Base-by-base conservation (phyloP, 2,113 vertebrate species). In the Bostrychus sinensis region DNA sequence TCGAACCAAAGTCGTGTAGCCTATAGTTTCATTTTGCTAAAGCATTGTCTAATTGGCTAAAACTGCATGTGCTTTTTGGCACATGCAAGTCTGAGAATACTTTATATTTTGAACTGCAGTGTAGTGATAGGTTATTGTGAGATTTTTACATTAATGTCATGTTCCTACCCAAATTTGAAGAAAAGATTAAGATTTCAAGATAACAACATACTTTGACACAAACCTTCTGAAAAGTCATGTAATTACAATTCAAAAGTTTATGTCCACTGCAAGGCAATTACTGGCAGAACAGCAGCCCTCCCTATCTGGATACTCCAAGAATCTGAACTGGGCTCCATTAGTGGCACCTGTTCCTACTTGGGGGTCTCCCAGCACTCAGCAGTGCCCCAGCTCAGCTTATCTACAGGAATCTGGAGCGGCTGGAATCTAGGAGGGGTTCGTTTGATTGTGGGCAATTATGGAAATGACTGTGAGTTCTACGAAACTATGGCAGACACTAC, bases 311-410 rank as follows among this genome's bases (percentile, higher is more conserved):
- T 60, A 70, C 61, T 37, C 70, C 59, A 77, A 78, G 67, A 85
- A 88, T 81, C 81, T 87, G 76, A 86, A 86, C 89, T 88, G 81
- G 84, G 76, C 80, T 77, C 64, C 62, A 86, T 86, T 84, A 80
- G 78, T 66, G 62, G 86, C 90, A 92, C 92, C 91, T 92, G 91
- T 85, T 92, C 89, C 87, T 88, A 90, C 86, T 89, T 89, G 92
- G 90, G 91, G 91, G 90, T 91, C 87, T 79, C 73, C 45, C 48
- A 32, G 81, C 63, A 63, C 71, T 84, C 87, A 90, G 66, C 77
- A 87, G 77, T 87, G 84, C 81, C 74, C 76, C 61, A 38, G 80
- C 80, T 75, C 66, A 70, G 82, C 83, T 91, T 90, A 92, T 91
- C 90, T 82, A 45, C 80, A 82, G 71, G 77, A 86, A 92, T 93